Evolutionary conservation across 2,888 invertebrate species (phyloP), one percentile per base, ranked within the genome.

Genomic region (Eristalinus sepulchralis): DNA sequence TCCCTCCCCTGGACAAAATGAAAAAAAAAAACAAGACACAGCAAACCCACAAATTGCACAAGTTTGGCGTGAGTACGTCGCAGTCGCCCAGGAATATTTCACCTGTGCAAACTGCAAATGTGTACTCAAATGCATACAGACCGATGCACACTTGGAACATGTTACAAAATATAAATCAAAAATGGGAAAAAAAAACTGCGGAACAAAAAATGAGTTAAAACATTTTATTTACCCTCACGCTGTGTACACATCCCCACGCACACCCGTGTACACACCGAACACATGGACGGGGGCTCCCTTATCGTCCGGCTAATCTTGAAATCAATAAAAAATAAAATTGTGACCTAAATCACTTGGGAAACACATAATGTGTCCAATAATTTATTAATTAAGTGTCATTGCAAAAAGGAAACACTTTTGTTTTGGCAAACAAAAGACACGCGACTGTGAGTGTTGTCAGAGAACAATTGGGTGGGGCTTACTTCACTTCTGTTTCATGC

Each of bases 281-380:
- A 33, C 53, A 60, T 33, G 62, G 17, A 31, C 31, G 31, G 57
- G 2, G 57, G 2, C 24, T 5, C 70, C 66, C 72, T 79, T 79
- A 79, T 79, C 79, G 59, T 34, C 60, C 60, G 39, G 31, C 64
- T 72, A 79, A 79, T 72, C 79, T 79, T 53, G 79, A 60, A 79
- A 79, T 79, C 79, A 59, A 79, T 79, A 79, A 71, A 66, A 60
- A 60, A 27, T 34, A 63, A 33, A 33, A 63, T 33, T 63, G 33
- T 72, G 79, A 79, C 79, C 79, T 60, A 79, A 57, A 71, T 78
- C 33, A 10, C 59, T 68, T 68, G 60, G 24, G 8, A 72, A 72
- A 60, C 39, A 57, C 36, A 62, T 36, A 20, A 24, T 53, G 33
- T 47, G 47, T 47, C 17, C 47, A 47, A 47, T 47, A n/a, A 47